phyloP scores from a whole-genome alignment of 1,140 invertebrate species.

The Sogatella furcifera region DNA sequence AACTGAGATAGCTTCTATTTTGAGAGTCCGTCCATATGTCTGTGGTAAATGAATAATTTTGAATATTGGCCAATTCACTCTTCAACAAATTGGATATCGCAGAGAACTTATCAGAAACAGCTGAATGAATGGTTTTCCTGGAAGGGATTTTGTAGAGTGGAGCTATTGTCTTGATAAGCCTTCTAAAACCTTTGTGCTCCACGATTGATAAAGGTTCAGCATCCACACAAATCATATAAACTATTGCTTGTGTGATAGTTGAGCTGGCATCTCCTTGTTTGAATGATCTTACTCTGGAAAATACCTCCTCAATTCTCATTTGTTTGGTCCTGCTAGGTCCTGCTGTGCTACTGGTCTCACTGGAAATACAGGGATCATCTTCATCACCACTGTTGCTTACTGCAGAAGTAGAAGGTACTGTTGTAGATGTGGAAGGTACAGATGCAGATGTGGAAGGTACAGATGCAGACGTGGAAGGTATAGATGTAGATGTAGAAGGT shows the following conservation, averaged over 20 bases:
- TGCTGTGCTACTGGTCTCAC: too few relatives aligned
- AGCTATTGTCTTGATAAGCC: slow-evolving; percentile 27
- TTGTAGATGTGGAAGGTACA: too few relatives aligned
- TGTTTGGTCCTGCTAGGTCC: too few relatives aligned
- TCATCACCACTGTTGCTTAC: too few relatives aligned
- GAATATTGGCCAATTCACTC: slow-evolving; percentile 15
- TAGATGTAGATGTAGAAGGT: too few relatives aligned
- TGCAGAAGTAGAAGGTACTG: too few relatives aligned
- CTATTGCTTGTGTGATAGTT: slow-evolving; percentile 17
- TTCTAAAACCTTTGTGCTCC: slow-evolving; percentile 31
- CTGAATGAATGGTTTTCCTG: slow-evolving; percentile 16
- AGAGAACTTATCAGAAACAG: slow-evolving; percentile 30
- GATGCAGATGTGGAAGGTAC: too few relatives aligned
- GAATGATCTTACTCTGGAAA: slow-evolving; percentile 8
- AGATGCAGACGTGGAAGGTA: too few relatives aligned
- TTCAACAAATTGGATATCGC: slow-evolving; percentile 21
- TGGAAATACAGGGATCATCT: too few relatives aligned
- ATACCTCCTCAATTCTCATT: slow-evolving; percentile 1
- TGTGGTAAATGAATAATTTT: slow-evolving; percentile 23
- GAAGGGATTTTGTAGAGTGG: slow-evolving; percentile 31
- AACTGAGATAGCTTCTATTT: slow-evolving; percentile 23
- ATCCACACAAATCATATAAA: slow-evolving; percentile 31
- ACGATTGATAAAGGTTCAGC: slow-evolving; percentile 29
- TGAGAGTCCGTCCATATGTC: slow-evolving; percentile 27
- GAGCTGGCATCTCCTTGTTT: slow-evolving; percentile 2